Evolutionary conservation across 2,113 vertebrate species (phyloP).

Genomic region (Atrichornis clamosus): DNA sequence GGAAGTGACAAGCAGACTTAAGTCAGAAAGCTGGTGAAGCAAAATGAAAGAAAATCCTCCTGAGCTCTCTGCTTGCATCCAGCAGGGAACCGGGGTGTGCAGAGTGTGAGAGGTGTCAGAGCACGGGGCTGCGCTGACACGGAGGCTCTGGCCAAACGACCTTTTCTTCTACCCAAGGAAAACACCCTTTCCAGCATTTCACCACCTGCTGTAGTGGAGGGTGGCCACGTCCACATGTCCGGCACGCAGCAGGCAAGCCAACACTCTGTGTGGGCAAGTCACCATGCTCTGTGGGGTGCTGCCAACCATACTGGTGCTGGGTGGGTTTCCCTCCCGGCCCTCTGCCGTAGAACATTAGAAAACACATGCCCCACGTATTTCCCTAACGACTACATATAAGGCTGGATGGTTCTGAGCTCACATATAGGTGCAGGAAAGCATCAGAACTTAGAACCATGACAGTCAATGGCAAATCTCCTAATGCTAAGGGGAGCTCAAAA

Average conservation of each 20-base stretch:
- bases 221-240: accelerated
- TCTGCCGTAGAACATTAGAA: neutral
- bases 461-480: neutral
- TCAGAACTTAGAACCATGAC: neutral
- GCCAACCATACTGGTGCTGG: neutral
- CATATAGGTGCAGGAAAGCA: neutral
- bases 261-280: neutral
- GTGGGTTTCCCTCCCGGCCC: neutral
- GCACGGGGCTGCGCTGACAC: accelerated
- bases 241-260: neutral
- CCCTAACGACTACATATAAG: neutral
- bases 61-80: neutral
- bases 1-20: conserved; percentile 13
- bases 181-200: neutral
- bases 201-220: neutral
- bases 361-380: neutral
- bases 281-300: neutral
- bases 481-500: neutral
- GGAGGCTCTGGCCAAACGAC: neutral
- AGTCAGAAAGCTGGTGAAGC: conserved; percentile 1
- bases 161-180: neutral
- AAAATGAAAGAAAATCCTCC: neutral
- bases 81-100: neutral
- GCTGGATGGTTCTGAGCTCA: neutral
- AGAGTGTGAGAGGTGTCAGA: neutral